Evolutionary conservation across 2,797 vertebrate genomes (phyloP).

Genomic region (Acanthopagrus latus): DNA sequence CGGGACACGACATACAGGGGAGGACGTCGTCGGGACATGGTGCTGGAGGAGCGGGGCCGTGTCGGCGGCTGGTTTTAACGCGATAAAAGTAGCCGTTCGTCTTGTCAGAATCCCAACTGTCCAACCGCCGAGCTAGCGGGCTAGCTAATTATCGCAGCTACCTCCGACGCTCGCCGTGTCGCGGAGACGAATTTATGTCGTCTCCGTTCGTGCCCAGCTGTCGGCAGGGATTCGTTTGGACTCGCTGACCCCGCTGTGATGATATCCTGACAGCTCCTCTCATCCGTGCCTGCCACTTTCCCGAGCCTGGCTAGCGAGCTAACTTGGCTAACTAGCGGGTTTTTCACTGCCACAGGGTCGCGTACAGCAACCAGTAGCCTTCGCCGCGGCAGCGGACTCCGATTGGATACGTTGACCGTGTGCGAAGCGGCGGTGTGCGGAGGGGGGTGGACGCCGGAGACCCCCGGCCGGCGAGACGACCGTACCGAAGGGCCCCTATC

Average conservation of each 20-base stretch:
- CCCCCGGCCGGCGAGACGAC: constrained; percentile 44
- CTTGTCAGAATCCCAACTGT: constrained; percentile 76
- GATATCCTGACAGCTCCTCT: constrained; percentile 78
- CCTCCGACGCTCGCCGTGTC: constrained; percentile 21
- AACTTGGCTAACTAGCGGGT: constrained; percentile 71
- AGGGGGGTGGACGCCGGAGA: constrained; percentile 37
- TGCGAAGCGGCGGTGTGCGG: constrained; percentile 1
- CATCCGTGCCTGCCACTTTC: constrained; percentile 53
- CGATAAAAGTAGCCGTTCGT: constrained; percentile 71
- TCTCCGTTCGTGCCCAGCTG: background rate
- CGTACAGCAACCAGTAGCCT: constrained; percentile 46
- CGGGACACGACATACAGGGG: constrained; percentile 4
- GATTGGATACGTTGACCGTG: constrained; percentile 62
- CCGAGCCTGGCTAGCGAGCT: constrained; percentile 65
- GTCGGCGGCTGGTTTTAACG: constrained; percentile 62
- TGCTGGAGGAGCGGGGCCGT: constrained; percentile 21
- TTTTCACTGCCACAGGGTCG: constrained; percentile 56
- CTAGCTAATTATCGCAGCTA: constrained; percentile 57
- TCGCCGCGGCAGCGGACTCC: constrained; percentile 61
- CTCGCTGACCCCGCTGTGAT: constrained; percentile 60
- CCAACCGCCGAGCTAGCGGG: constrained; percentile 71
- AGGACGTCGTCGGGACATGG: constrained; percentile 32
- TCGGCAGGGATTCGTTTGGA: constrained; percentile 53
- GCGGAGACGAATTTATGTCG: constrained; percentile 49
- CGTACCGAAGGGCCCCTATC: constrained; percentile 37